Percentiles rank a stretch among this genome's conserved stretches.
Evolutionary conservation across 2,888 invertebrate genomes (phyloP).

Genomic region (Branchipolynoe longqiensis): DNA sequence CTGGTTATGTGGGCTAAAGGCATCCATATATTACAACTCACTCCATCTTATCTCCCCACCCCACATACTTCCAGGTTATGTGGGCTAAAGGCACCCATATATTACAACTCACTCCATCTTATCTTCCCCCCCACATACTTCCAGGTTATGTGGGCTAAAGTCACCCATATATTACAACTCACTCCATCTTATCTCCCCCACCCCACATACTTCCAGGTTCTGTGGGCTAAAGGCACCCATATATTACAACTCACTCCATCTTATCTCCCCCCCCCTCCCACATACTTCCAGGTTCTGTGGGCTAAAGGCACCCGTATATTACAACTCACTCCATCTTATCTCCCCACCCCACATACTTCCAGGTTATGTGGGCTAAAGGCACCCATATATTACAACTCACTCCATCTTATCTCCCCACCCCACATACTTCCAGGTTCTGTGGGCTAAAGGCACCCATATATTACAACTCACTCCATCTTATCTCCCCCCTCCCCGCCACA

Average conservation of each 20-base stretch:
- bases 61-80: background rate
- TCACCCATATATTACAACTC: constrained; percentile 78
- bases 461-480: background rate
- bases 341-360: constrained; percentile 27
- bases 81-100: background rate
- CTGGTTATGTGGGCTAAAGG: background rate
- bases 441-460: background rate
- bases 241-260: constrained; percentile 79
- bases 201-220: constrained; percentile 71
- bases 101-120: background rate
- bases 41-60: background rate
- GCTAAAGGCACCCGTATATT: background rate
- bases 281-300: background rate
- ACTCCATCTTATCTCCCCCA: constrained; percentile 77
- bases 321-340: background rate
- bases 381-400: constrained; percentile 79
- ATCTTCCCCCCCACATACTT: background rate
- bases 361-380: constrained; percentile 79
- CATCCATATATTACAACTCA: background rate
- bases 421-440: constrained; percentile 63
- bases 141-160: constrained; percentile 78
- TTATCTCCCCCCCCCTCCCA: background rate
- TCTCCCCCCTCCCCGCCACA: background rate
- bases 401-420: constrained; percentile 75
- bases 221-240: constrained; percentile 78